These are phyloP conservation scores for Macrotrachela quadricornifera DNA, from an alignment of 1,140 invertebrate species.

Conservation along the genomic window DNA sequence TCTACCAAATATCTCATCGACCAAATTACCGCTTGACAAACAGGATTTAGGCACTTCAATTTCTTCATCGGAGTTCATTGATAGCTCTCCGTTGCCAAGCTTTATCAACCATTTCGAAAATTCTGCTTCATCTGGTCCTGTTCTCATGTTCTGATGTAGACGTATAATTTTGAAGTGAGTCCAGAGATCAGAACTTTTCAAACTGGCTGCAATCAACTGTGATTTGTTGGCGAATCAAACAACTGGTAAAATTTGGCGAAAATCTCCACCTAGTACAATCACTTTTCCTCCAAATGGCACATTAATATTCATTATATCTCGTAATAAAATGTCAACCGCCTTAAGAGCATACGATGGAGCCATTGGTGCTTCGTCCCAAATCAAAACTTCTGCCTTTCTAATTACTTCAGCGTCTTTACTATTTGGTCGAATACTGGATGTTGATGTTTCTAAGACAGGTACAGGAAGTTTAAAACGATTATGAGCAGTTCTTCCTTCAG, in stretches of 20 bases:
- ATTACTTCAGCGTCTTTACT: conserved; percentile 8
- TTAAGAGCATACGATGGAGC: conserved; percentile 10
- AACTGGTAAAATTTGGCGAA: conserved; percentile 16
- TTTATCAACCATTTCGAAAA: conserved; percentile 12
- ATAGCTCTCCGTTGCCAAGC: conserved; percentile 14
- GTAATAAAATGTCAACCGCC: conserved; percentile 11
- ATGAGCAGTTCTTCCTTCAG: conserved; percentile 13
- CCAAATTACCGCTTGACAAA: too few relatives aligned
- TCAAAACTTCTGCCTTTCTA: conserved; percentile 10
- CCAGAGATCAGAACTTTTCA: conserved; percentile 16
- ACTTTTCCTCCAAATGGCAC: conserved; percentile 16
- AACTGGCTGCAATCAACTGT: conserved; percentile 11
- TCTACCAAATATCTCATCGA: too few relatives aligned
- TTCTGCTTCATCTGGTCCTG: conserved; percentile 3
- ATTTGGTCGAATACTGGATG: conserved; percentile 7
- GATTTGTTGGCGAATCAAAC: conserved; percentile 10
- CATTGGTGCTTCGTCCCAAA: conserved; percentile 17
- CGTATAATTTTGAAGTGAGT: conserved; percentile 7
- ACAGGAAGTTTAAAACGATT: conserved; percentile 10
- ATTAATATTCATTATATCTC: too few relatives aligned
- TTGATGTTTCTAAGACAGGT: conserved; percentile 9
- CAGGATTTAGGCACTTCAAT: too few relatives aligned
- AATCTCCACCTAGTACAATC: conserved; percentile 17
- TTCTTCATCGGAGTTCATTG: too few relatives aligned
- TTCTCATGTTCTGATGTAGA: conserved; percentile 14